Evolutionary conservation across 2,888 invertebrate species (phyloP), one percentile per base, ranked within the genome.

Genomic region (Ceramica pisi): DNA sequence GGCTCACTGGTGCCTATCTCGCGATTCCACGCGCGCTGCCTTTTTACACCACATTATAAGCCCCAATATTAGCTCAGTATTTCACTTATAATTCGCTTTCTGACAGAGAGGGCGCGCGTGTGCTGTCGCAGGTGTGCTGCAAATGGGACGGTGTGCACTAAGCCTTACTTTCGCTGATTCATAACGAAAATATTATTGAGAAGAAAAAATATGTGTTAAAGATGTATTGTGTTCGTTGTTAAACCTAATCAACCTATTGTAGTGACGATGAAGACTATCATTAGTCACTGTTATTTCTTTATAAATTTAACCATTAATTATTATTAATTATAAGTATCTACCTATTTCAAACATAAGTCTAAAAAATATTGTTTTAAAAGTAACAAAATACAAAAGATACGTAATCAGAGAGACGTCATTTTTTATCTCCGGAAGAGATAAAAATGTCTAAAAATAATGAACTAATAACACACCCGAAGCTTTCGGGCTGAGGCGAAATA

Each of bases 371-470:
- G 83, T 85, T 86, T 78, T 75, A 84, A 88, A 87, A 81, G 73
- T 83, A 87, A 87, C 84, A 86, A 88, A 89, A 90, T 88, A 87
- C 66, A 84, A 85, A 87, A 84, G 83, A 87, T 85, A 80, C 77
- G 83, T 90, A 92, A 93, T 93, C 91, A 91, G 87, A 86, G 87
- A 87, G 84, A 88, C 88, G 89, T 92, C 88, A 91, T 93, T 92
- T 92, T 92, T 92, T 92, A 92, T 93, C 91, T 89, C 91, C 92
- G 92, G 93, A 94, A 94, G 92, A 91, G 85, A 94, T 94, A 95
- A 94, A 94, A 94, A 93, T 91, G 92, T 90, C 92, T 90, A 90
- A 94, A 87, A 94, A 94, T 94, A 94, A 94, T 93, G 94, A 92
- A 92, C 93, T 92, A 93, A 94, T 93, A 93, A 94, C 88, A 91